Conservation (phyloP, 2,113 vertebrate species). For the Oenanthe oenanthe region DNA sequence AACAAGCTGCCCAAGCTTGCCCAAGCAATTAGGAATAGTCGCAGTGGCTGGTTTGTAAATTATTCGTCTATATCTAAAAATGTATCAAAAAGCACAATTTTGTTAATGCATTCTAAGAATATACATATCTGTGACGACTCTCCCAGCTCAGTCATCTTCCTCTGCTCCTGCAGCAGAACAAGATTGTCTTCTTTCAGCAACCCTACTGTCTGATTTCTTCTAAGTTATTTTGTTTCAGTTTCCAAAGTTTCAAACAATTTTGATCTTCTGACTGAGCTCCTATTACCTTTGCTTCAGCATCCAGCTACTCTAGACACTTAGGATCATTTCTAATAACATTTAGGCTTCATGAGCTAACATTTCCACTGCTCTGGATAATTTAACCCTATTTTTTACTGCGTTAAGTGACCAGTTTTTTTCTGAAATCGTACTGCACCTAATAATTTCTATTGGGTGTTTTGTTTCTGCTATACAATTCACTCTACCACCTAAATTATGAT, state of each 20-base stretch:
- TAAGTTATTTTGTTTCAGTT: not conserved
- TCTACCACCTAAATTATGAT: not conserved
- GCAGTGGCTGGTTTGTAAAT: not conserved
- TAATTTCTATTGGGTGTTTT: not conserved
- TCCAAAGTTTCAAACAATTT: not conserved
- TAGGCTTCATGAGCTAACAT: not conserved
- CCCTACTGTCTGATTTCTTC: not conserved
- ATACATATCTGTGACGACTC: not conserved
- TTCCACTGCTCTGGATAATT: not conserved
- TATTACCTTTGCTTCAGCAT: not conserved
- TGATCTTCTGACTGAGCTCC: not conserved
- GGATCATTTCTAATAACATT: not conserved
- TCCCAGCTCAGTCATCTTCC: not conserved
- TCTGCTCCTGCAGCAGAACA: not conserved
- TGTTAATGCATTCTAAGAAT: not conserved
- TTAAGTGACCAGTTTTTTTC: not conserved
- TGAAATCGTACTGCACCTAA: not conserved
- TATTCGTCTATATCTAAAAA: not conserved
- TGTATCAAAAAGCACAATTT: not conserved
- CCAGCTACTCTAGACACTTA: not conserved
- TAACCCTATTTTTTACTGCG: not conserved
- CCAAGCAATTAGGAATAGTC: not conserved
- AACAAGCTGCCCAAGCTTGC: accelerated
- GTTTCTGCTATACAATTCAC: not conserved
- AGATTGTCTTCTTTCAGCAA: not conserved